Evolutionary conservation across 1,140 invertebrate species (phyloP).

Genomic region (Drosophila kepulauana): DNA sequence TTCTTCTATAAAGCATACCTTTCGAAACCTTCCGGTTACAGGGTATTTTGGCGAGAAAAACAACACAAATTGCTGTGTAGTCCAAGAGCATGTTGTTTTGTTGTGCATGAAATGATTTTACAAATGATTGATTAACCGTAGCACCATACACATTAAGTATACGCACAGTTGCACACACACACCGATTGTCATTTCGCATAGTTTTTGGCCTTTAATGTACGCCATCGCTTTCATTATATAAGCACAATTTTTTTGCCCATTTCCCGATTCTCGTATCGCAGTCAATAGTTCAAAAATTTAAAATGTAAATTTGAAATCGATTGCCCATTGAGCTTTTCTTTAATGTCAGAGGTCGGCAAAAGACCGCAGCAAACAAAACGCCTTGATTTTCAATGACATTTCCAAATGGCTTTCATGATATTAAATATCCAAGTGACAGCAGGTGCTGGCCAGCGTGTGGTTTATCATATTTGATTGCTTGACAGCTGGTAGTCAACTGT

Average conservation of each 20-base stretch:
- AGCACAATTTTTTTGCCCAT: neutral
- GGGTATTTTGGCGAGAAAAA: slow-evolving; percentile 1
- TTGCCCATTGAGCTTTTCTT: slow-evolving; percentile 8
- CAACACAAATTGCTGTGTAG: neutral
- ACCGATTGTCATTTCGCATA: slow-evolving; percentile 8
- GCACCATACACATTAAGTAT: slow-evolving; percentile 50
- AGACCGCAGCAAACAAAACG: slow-evolving; percentile 13
- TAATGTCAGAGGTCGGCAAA: slow-evolving; percentile 11
- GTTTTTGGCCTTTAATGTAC: slow-evolving; percentile 6
- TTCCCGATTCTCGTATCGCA: neutral
- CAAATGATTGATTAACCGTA: slow-evolving; percentile 57
- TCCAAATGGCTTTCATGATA: slow-evolving; percentile 23
- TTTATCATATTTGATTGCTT: slow-evolving; percentile 42
- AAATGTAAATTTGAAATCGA: slow-evolving; percentile 4
- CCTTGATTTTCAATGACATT: slow-evolving; percentile 42
- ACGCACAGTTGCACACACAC: slow-evolving; percentile 58
- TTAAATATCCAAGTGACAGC: slow-evolving; percentile 53
- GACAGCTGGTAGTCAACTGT: slow-evolving; percentile 3
- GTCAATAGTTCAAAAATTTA: slow-evolving; percentile 2
- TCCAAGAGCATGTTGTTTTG: slow-evolving; percentile 9
- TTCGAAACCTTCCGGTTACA: neutral
- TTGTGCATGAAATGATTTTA: slow-evolving; percentile 44
- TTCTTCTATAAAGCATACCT: neutral
- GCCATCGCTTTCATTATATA: neutral
- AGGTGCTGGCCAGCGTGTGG: slow-evolving; percentile 42